A percentile compares a stretch with the other conserved stretches of the same genome.
These are phyloP conservation scores for Paelopatides confundens DNA, from an alignment of 53 echinoderm and acorn worm species.

Conservation along the genomic window DNA sequence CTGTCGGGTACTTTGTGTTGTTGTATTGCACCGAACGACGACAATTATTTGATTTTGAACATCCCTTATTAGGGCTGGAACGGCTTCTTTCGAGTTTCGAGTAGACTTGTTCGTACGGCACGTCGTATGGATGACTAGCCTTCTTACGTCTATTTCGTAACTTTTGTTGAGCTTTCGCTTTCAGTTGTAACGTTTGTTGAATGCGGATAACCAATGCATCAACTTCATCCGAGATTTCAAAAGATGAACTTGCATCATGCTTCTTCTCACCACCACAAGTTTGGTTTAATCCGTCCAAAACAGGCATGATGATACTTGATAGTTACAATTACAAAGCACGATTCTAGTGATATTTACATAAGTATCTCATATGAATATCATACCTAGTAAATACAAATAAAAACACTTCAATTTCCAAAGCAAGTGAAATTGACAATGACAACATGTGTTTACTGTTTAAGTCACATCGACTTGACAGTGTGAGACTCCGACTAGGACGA, in stretches of 20 bases:
- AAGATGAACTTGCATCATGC: background rate
- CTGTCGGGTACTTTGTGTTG: constrained; percentile 15
- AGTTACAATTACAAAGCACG: too few relatives aligned
- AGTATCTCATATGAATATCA: too few relatives aligned
- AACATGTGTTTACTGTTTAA: too few relatives aligned
- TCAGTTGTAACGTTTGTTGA: constrained; percentile 6
- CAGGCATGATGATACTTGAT: constrained; percentile 14
- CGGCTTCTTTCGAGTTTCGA: background rate
- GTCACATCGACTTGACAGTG: too few relatives aligned
- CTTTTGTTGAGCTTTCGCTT: constrained; percentile 12
- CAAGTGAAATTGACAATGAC: background rate
- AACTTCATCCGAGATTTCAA: constrained; percentile 12
- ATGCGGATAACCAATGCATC: constrained; percentile 10
- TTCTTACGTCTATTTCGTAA: background rate
- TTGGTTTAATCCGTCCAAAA: background rate
- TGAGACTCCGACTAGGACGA: too few relatives aligned
- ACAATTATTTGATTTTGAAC: background rate
- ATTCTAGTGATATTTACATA: too few relatives aligned
- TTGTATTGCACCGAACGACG: constrained; percentile 33
- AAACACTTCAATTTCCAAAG: too few relatives aligned
- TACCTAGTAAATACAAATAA: too few relatives aligned
- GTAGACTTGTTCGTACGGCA: background rate
- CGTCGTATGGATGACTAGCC: background rate
- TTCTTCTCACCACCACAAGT: background rate
- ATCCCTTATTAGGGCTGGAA: background rate